phyloP scores from a whole-genome alignment of 2,888 invertebrate species.

The Brachypterus glaber region DNA sequence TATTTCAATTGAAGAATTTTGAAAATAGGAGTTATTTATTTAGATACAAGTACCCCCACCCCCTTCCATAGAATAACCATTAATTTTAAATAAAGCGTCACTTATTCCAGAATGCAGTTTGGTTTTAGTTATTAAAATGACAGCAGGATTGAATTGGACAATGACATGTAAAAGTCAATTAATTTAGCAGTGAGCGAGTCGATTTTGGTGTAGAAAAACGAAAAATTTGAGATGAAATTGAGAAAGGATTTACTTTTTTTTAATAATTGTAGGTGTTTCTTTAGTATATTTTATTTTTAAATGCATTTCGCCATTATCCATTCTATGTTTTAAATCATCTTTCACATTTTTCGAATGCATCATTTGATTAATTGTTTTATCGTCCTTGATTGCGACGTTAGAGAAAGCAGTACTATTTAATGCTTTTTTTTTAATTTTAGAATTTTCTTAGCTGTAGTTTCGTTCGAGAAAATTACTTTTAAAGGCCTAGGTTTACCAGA shows the following conservation, averaged over 20 bases:
- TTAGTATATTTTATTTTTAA: constrained; percentile 3
- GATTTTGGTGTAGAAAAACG: too few relatives aligned
- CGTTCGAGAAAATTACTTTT: background rate
- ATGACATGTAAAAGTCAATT: too few relatives aligned
- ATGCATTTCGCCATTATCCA: background rate
- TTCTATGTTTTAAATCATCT: background rate
- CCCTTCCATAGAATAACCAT: too few relatives aligned
- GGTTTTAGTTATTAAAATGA: too few relatives aligned
- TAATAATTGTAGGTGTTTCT: constrained; percentile 1
- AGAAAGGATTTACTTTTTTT: background rate
- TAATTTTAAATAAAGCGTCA: too few relatives aligned
- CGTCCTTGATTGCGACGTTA: background rate
- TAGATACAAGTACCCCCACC: too few relatives aligned
- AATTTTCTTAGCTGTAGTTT: background rate
- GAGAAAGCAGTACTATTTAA: too few relatives aligned
- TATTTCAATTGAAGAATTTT: too few relatives aligned
- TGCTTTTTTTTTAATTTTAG: background rate
- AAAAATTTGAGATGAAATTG: background rate
- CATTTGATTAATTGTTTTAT: constrained; percentile 1
- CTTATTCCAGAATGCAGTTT: too few relatives aligned
- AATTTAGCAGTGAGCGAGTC: too few relatives aligned
- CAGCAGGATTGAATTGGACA: too few relatives aligned
- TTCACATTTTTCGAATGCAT: background rate
- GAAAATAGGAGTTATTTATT: too few relatives aligned
- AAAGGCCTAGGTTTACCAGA: background rate